Percentiles rank a stretch among this genome's conserved stretches.
Evolutionary conservation across 2,888 invertebrate genomes (phyloP).

Genomic region (Acleris emargana): DNA sequence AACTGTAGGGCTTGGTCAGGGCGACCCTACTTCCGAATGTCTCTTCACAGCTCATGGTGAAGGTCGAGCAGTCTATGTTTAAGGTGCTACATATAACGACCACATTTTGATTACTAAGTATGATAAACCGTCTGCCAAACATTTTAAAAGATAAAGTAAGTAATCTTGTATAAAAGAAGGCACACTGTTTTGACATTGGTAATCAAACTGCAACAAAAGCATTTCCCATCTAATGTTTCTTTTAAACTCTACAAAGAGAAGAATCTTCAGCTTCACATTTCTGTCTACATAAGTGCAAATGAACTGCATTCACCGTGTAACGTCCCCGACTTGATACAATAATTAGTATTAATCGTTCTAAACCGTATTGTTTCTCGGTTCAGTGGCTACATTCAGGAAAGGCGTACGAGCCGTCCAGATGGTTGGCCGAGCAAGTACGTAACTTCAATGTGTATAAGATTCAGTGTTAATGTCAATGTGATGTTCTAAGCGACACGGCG

Average conservation of each 20-base stretch:
- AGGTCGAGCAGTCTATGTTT: constrained; percentile 43
- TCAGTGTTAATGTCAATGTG: constrained; percentile 79
- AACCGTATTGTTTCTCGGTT: constrained; percentile 79
- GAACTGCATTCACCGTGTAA: constrained; percentile 59
- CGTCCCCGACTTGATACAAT: constrained; percentile 52
- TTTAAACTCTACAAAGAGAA: constrained; percentile 43
- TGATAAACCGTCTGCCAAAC: constrained; percentile 38
- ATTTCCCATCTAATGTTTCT: constrained; percentile 40
- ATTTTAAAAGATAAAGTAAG: constrained; percentile 8
- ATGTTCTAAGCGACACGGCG: constrained; percentile 61
- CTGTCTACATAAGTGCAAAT: constrained; percentile 62
- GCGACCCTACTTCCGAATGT: constrained; percentile 13
- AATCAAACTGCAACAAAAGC: constrained; percentile 34
- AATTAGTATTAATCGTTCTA: constrained; percentile 58
- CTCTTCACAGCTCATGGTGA: constrained; percentile 52
- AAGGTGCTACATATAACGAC: constrained; percentile 35
- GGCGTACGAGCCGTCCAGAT: constrained; percentile 99
- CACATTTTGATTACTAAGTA: constrained; percentile 46
- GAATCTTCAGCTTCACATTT: constrained; percentile 69
- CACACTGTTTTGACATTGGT: constrained; percentile 36
- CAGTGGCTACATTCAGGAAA: constrained; percentile 99
- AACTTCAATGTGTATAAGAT: constrained; percentile 73
- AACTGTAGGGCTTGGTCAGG: constrained; percentile 26
- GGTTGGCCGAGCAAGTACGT: constrained; percentile 99
- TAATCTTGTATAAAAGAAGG: constrained; percentile 13